These are phyloP conservation scores for Enteromius viviparus DNA, from an alignment of 2,797 vertebrate genomes.

Conservation along the genomic window DNA sequence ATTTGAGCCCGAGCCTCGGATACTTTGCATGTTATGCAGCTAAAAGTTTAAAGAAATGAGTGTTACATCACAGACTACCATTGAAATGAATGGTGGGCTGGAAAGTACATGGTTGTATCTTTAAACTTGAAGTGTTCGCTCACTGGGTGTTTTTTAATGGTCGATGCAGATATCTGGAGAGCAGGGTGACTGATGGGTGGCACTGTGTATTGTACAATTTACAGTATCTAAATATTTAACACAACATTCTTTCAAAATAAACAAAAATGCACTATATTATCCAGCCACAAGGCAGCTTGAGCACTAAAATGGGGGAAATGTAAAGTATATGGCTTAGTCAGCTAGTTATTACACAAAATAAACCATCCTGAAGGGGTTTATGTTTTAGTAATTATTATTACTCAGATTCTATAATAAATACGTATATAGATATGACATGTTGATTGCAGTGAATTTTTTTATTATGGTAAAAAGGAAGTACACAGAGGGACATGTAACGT, in stretches of 20 bases:
- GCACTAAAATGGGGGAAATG: background rate
- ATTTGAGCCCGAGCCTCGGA: background rate
- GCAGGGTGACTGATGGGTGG: background rate
- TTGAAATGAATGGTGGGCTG: background rate
- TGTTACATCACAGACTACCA: background rate
- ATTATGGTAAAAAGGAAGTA: background rate
- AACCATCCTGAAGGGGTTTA: background rate
- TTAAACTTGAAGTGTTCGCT: background rate
- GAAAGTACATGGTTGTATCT: background rate
- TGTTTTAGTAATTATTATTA: no score
- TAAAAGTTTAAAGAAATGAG: constrained; percentile 1
- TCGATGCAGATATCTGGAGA: background rate
- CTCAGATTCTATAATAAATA: background rate
- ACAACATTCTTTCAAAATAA: no score
- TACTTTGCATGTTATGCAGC: constrained; percentile 19
- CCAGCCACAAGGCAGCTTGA: background rate
- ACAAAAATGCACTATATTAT: background rate
- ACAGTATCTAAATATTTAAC: background rate
- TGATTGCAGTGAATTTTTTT: background rate
- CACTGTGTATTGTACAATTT: background rate
- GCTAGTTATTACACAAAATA: background rate
- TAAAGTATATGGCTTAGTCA: background rate
- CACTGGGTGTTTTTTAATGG: background rate
- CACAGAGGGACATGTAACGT: background rate
- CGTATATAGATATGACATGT: background rate